Conservation (phyloP, 2,113 vertebrate genomes). For the Arenaria interpres region DNA sequence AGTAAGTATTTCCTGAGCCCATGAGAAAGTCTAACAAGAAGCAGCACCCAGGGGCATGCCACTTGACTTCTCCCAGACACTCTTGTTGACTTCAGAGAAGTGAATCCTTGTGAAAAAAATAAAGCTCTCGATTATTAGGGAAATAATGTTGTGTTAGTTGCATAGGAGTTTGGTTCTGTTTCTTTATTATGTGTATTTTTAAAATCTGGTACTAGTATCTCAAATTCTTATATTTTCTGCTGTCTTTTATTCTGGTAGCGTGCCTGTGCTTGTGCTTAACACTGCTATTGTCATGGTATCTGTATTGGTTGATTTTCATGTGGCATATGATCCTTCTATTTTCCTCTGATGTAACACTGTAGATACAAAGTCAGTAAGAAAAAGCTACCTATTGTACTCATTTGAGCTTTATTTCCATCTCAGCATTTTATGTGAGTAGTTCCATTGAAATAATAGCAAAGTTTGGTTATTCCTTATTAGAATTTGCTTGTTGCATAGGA, state of each 20-base stretch:
- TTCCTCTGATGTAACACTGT: background rate
- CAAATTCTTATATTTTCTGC: background rate
- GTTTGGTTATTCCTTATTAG: background rate
- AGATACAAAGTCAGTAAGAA: background rate
- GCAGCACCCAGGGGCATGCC: background rate
- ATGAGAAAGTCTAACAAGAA: background rate
- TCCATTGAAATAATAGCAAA: background rate
- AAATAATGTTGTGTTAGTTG: background rate
- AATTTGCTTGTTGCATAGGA: background rate
- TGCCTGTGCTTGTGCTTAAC: accelerated
- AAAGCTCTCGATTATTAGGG: background rate
- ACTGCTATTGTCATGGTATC: background rate
- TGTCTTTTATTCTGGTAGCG: background rate
- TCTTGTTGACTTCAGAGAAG: background rate
- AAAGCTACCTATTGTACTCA: background rate
- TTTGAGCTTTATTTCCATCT: background rate
- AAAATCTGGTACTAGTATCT: background rate
- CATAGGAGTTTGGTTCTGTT: background rate
- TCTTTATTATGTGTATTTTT: background rate
- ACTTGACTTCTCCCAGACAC: background rate
- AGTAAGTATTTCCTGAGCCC: background rate
- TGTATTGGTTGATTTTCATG: background rate
- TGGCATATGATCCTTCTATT: background rate
- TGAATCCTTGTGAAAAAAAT: background rate
- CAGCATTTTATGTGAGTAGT: background rate